Evolutionary conservation across 2,888 invertebrate genomes (phyloP).

Genomic region (Pollenia angustigena): DNA sequence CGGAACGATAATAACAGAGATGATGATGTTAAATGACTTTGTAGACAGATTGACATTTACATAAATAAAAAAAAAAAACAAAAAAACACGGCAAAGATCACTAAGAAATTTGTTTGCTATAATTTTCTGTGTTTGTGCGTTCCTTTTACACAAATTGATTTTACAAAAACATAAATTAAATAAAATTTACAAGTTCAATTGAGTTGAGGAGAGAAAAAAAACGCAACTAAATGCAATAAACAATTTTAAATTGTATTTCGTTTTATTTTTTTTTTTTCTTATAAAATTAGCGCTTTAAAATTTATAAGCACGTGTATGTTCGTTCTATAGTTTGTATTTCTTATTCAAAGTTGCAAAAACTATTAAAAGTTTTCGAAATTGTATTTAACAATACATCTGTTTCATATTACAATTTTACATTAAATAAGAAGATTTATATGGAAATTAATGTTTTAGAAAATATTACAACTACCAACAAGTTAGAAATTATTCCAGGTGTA

Average conservation of each 20-base stretch:
- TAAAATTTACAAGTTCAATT: slow-evolving; percentile 45
- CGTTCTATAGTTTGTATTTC: slow-evolving; percentile 19
- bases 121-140: background rate
- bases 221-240: slow-evolving; percentile 27
- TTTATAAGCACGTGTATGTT: slow-evolving; percentile 39
- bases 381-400: slow-evolving; percentile 38
- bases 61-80: background rate
- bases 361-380: slow-evolving; percentile 31
- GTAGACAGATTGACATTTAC: slow-evolving; percentile 71
- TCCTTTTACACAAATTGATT: slow-evolving; percentile 15
- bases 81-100: slow-evolving; percentile 57
- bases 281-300: background rate
- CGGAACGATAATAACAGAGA: slow-evolving; percentile 7
- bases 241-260: slow-evolving; percentile 21
- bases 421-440: too few species aligned
- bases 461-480: background rate
- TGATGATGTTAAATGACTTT: slow-evolving; percentile 70
- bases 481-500: background rate
- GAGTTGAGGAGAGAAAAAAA: background rate
- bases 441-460: slow-evolving; percentile 38
- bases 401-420: background rate
- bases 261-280: background rate
- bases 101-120: slow-evolving; percentile 8
- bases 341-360: slow-evolving; percentile 22
- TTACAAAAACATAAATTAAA: background rate